phyloP scores from a whole-genome alignment of 2,888 invertebrate species.

The Stenurella melanura region DNA sequence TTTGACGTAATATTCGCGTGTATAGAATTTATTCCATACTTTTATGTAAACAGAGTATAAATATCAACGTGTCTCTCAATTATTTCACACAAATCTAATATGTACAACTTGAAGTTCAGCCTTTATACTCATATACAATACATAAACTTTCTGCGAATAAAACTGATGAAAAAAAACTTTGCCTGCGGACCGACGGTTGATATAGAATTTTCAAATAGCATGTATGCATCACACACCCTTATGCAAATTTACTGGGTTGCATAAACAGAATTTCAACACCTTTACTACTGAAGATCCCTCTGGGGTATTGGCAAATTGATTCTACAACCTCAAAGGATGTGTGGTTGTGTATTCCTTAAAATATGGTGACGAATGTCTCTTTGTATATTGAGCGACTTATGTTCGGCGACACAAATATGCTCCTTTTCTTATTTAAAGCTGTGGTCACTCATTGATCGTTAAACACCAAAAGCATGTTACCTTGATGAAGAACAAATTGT shows the following conservation, averaged over 20 bases:
- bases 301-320: constrained; percentile 54
- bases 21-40: too few species aligned
- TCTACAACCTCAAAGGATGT: constrained; percentile 54
- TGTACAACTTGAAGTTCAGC: too few species aligned
- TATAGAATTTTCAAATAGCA: constrained; percentile 52
- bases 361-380: constrained; percentile 49
- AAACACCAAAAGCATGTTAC: too few species aligned
- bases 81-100: too few species aligned
- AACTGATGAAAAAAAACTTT: not conserved
- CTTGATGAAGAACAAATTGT: too few species aligned
- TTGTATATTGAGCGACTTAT: constrained; percentile 15
- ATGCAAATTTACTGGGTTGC: constrained; percentile 57
- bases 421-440: not conserved
- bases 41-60: too few species aligned
- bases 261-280: constrained; percentile 61
- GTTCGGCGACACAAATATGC: not conserved
- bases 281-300: constrained; percentile 48
- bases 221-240: constrained; percentile 53
- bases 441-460: not conserved
- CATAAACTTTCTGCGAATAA: not conserved
- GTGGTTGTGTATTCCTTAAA: constrained; percentile 51
- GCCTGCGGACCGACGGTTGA: not conserved
- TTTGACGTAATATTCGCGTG: too few species aligned
- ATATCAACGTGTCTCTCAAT: too few species aligned
- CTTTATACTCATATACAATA: too few species aligned